phyloP scores from a whole-genome alignment of 1,140 invertebrate genomes.

The Hycleus cichorii region DNA sequence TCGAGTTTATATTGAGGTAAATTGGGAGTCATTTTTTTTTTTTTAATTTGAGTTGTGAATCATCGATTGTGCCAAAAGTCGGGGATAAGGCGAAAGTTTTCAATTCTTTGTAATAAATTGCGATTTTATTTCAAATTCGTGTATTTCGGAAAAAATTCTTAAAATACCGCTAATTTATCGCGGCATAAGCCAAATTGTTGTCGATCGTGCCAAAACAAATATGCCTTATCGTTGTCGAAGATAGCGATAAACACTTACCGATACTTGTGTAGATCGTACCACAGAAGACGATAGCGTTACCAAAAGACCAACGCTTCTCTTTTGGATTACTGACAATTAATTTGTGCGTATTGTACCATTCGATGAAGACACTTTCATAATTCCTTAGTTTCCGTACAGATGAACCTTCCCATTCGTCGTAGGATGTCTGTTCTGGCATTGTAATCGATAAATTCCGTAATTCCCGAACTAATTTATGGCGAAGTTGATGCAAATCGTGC shows the following conservation, averaged over 20 bases:
- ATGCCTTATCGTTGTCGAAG: neutral
- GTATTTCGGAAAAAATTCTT: neutral
- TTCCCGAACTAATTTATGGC: slow-evolving; percentile 37
- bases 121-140: neutral
- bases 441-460: slow-evolving; percentile 26
- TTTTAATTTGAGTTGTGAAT: too few species aligned
- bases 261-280: slow-evolving; percentile 91
- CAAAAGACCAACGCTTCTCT: slow-evolving; percentile 69
- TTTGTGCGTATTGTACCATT: slow-evolving; percentile 46
- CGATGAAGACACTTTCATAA: slow-evolving; percentile 50
- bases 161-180: neutral
- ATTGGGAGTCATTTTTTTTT: too few species aligned
- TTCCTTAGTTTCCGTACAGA: slow-evolving; percentile 41
- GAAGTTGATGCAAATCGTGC: slow-evolving; percentile 45
- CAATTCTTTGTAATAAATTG: neutral
- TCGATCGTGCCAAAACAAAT: neutral
- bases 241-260: slow-evolving; percentile 51
- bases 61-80: too few species aligned
- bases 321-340: slow-evolving; percentile 25
- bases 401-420: slow-evolving; percentile 43
- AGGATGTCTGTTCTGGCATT: slow-evolving; percentile 24
- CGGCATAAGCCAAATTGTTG: neutral
- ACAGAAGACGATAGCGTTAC: slow-evolving; percentile 85
- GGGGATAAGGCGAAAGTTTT: too few species aligned
- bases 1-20: too few species aligned